Base-by-base conservation (phyloP, 2,113 vertebrate genomes). In the Stictonetta naevosa region DNA sequence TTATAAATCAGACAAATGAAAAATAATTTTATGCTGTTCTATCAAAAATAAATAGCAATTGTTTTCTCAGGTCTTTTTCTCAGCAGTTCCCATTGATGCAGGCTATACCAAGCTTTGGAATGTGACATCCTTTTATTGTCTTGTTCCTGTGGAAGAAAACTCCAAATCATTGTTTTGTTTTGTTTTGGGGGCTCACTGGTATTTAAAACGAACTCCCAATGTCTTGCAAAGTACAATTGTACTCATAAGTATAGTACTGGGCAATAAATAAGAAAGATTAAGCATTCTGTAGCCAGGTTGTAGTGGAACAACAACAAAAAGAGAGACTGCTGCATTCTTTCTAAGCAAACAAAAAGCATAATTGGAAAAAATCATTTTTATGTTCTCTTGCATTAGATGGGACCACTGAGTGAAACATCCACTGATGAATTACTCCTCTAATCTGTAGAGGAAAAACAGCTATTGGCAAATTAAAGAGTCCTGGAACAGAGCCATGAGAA, bases 401-500 rank as follows among this genome's bases (percentile, higher is more conserved):
- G 96, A 95, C 97, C 96, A 97, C 92, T 72, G 97, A 98, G 95
- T 97, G 97, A 98, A 98, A 97, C 97, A 97, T 97, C 98, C 96
- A 89, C 97, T 97, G 97, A 98, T 98, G 97, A 98, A 98, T 98
- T 98, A 96, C 97, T 98, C 82, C 87, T 96, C 96, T 98, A 98
- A 98, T 98, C 97, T 98, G 97, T 90, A 88, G 82, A 98, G 97
- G 95, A 97, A 98, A 98, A 98, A 95, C 96, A 98, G 97, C 97
- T 97, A 93, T 97, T 97, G 93, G 96, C 50, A 92, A 98, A 98
- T 98, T 98, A 97, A 94, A 96, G 96, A 97, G 88, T 95, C 85
- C 93, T 98, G 98, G 98, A 98, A 98, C 79, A 78, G 93, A 98
- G 97, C 98, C 98, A 97, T 78, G 95, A 97, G 96, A 98, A 97